Conservation (phyloP, 2,888 invertebrate genomes). For the Drosophila leonis region DNA sequence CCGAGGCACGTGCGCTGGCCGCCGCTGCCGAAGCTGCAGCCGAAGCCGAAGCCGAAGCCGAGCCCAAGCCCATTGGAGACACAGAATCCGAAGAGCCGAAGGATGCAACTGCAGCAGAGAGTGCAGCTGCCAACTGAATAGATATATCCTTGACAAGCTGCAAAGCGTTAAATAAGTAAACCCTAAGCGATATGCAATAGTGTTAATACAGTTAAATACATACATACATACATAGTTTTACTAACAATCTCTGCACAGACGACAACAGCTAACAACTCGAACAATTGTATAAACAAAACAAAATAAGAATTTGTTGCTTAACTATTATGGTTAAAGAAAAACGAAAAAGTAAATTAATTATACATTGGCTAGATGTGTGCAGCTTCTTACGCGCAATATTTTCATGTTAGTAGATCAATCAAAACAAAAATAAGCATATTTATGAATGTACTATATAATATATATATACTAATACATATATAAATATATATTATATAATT, state of each 20-base stretch:
- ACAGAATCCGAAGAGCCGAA: constrained; percentile 24
- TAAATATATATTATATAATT: constrained; percentile 34
- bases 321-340: constrained; percentile 12
- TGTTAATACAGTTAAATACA: constrained; percentile 1
- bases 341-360: not conserved
- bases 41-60: constrained; percentile 39
- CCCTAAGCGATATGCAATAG: constrained; percentile 31
- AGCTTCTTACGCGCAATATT: constrained; percentile 39
- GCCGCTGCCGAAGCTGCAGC: constrained; percentile 74
- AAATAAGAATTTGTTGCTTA: constrained; percentile 26
- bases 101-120: constrained; percentile 42
- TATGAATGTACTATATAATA: constrained; percentile 45
- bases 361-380: constrained; percentile 14
- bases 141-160: constrained; percentile 5
- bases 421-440: constrained; percentile 37
- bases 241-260: constrained; percentile 19
- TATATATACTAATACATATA: constrained; percentile 1
- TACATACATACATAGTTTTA: constrained; percentile 15
- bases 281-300: constrained; percentile 27
- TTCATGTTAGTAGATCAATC: constrained; percentile 44
- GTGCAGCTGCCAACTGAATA: constrained; percentile 43
- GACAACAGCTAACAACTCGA: constrained; percentile 20
- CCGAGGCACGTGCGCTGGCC: constrained; percentile 78
- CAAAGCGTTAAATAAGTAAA: constrained; percentile 32
- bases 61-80: constrained; percentile 24